phyloP scores from a whole-genome alignment of 1,140 invertebrate species.

The Hycleus cichorii region DNA sequence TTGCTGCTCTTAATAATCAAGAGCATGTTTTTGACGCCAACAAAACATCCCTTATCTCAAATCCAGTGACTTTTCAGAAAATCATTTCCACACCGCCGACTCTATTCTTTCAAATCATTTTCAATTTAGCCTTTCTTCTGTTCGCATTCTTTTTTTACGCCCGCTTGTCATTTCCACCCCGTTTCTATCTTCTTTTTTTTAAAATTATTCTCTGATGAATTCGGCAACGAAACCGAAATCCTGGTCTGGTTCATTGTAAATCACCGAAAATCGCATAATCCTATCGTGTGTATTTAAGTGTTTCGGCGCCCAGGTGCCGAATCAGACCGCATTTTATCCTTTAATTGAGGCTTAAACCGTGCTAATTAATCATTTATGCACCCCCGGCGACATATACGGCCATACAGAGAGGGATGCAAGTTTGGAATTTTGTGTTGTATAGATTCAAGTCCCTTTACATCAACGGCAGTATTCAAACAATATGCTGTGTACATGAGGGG shows the following conservation, averaged over 20 bases:
- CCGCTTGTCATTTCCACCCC: no score
- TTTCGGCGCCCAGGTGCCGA: constrained; percentile 12
- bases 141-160: no score
- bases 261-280: constrained; percentile 10
- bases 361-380: constrained; percentile 20
- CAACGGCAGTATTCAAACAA: constrained; percentile 3
- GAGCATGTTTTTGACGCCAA: no score
- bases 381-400: background rate
- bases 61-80: no score
- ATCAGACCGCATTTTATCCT: constrained; percentile 18
- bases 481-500: constrained; percentile 5
- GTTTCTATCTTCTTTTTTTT: background rate
- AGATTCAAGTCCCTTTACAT: background rate
- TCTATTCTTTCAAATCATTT: constrained; percentile 2
- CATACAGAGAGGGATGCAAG: constrained; percentile 1
- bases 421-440: background rate
- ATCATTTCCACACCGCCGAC: constrained; percentile 3
- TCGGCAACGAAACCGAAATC: background rate
- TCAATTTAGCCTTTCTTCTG: no score
- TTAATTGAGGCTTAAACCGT: constrained; percentile 17
- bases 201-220: background rate
- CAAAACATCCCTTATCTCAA: no score
- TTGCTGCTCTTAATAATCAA: no score
- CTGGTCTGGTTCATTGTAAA: background rate
- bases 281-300: constrained; percentile 7